Base-by-base conservation (phyloP, 2,888 invertebrate species). In the Pristionchus exspectatus region DNA sequence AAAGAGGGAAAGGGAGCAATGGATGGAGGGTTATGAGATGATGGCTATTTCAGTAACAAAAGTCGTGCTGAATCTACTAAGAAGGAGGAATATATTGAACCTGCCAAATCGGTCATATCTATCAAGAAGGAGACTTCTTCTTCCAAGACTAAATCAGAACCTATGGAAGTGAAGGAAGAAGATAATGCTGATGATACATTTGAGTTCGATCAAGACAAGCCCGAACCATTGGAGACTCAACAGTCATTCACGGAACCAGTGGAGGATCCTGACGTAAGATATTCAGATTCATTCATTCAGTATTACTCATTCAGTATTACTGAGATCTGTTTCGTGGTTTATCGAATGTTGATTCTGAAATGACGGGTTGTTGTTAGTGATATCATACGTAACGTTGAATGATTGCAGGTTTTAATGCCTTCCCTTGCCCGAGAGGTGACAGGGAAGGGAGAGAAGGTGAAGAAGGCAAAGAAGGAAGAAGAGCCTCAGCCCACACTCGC, bases 111-210 rank as follows among this genome's bases (percentile, higher is more conserved):
- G 63, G n/a, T 0, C 21, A 1, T 59, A 24, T 5, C 16, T 24
- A 5, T 21, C 21, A 24, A 59, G 16, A 59, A 59, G 14, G 24
- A 9, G 9, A 24, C 14, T 24, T 18, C 59, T 18, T 59, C 59
- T 24, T 18, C 24, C 5, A 59, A 59, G 59, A 21, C 16, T 59
- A 21, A 59, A 16, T 56, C 56, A 21, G 56, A 21, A 33, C 18
- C 50, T 33, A 50, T n/a, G 83, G 54, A 54, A 30, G 83, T 74
- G 38, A 74, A 74, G 74, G 74, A 74, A 21, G 74, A 74, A 38
- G 38, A 72, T 14, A 72, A 16, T 16, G 74, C 74, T 10, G 74
- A 74, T 44, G 74, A 74, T 4, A 38, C 74, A 21, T 74, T 74
- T 38, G 74, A 74, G 16, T 38, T 21, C 1, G 18, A 18, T 21